Conservation (phyloP, 2,888 invertebrate species). For the Meteorus cinctellus region DNA sequence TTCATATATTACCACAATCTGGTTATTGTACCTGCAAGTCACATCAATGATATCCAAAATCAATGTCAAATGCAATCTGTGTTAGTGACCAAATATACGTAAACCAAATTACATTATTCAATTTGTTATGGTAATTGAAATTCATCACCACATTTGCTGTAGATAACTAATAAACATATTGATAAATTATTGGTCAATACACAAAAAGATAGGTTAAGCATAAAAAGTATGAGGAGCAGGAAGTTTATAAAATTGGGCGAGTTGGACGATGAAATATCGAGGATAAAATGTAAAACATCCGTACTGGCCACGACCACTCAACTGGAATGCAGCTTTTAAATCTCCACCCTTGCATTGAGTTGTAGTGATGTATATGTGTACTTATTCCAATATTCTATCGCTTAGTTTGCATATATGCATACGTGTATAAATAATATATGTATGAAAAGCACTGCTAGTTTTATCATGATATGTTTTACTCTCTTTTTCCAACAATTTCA, state of each 20-base stretch:
- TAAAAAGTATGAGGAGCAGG: background rate
- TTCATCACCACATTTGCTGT: too few species aligned
- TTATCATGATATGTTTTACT: background rate
- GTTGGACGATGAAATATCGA: slow-evolving; percentile 10
- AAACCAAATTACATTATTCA: background rate
- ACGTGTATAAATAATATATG: background rate
- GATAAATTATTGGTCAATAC: background rate
- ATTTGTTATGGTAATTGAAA: background rate
- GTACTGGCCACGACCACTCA: slow-evolving; percentile 24
- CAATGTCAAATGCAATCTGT: slow-evolving; percentile 8
- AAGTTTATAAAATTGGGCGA: slow-evolving; percentile 12
- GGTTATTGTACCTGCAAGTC: slow-evolving; percentile 32
- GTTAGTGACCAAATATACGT: background rate
- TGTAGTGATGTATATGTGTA: background rate
- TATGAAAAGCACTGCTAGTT: background rate
- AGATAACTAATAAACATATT: too few species aligned
- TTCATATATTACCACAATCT: slow-evolving; percentile 37
- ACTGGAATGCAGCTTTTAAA: slow-evolving; percentile 34
- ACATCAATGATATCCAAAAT: slow-evolving; percentile 2
- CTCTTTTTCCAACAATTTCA: background rate
- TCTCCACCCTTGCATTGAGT: slow-evolving; percentile 27
- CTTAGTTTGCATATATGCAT: background rate
- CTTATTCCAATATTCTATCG: slow-evolving; percentile 8
- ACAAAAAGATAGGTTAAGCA: background rate
- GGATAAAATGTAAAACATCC: slow-evolving; percentile 31